Conservation (phyloP, 2,888 invertebrate species). For the Tachystola acroxantha region DNA sequence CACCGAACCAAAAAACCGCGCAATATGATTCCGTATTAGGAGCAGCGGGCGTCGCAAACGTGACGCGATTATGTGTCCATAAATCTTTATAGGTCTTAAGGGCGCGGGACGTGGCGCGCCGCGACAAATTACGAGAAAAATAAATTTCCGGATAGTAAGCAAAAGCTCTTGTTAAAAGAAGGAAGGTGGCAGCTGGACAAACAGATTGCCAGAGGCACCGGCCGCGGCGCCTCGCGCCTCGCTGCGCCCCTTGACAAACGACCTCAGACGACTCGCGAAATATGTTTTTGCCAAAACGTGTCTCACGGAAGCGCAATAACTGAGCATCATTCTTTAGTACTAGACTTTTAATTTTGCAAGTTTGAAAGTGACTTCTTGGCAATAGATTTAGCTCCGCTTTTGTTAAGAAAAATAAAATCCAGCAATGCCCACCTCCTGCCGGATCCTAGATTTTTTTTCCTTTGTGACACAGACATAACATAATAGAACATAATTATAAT, state of each 20-base stretch:
- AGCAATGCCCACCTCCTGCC: no score
- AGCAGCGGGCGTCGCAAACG: constrained; percentile 14
- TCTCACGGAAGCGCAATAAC: constrained; percentile 11
- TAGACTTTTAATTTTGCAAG: not conserved
- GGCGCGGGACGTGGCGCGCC: constrained; percentile 28
- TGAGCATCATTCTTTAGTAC: constrained; percentile 2
- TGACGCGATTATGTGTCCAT: constrained; percentile 24
- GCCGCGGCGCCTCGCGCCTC: constrained; percentile 15
- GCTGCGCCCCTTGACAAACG: constrained; percentile 46
- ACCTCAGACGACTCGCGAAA: constrained; percentile 42
- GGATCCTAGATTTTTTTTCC: no score
- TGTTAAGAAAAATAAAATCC: no score
- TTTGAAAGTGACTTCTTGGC: no score
- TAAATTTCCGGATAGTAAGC: constrained; percentile 60
- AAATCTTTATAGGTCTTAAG: constrained; percentile 29
- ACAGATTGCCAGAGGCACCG: constrained; percentile 55
- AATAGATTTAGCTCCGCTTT: no score
- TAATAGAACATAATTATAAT: no score
- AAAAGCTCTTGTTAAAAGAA: constrained; percentile 66
- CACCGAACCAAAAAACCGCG: constrained; percentile 10
- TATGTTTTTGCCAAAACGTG: constrained; percentile 40
- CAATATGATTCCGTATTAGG: constrained; percentile 10
- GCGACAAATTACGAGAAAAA: constrained; percentile 50
- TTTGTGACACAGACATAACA: no score
- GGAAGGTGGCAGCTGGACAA: constrained; percentile 67